A percentile compares a stretch with the other conserved stretches of the same genome.
These are phyloP conservation scores for Ennomos fuscantarius DNA, from an alignment of 2,888 invertebrate genomes.

Conservation along the genomic window DNA sequence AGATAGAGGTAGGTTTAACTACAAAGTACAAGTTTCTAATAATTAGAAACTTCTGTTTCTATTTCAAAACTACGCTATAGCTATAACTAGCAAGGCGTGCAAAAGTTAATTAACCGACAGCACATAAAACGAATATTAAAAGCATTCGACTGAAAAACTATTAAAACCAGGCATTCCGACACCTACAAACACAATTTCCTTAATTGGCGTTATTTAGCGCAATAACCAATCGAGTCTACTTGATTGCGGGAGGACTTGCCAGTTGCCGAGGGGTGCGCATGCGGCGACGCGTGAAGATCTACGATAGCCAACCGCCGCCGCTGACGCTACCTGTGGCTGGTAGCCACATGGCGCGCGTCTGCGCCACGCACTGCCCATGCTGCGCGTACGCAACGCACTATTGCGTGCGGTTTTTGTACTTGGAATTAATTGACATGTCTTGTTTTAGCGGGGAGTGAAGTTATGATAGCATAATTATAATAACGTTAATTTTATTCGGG, in stretches of 20 bases:
- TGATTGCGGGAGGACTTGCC: conserved; percentile 7
- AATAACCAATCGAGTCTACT: conserved; percentile 48
- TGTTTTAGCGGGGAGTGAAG: conserved; percentile 12
- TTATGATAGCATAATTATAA: too few relatives aligned
- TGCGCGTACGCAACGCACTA: conserved; percentile 36
- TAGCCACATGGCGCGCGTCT: conserved; percentile 61
- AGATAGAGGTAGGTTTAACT: too few relatives aligned
- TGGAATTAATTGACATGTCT: conserved; percentile 34
- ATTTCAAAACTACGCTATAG: too few relatives aligned
- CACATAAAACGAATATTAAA: not conserved
- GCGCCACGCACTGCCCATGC: conserved; percentile 19
- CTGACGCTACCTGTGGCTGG: conserved; percentile 41
- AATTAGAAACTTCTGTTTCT: too few relatives aligned
- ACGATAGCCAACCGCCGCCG: conserved; percentile 67
- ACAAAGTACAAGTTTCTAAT: too few relatives aligned
- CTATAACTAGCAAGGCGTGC: too few relatives aligned
- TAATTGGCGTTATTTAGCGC: conserved; percentile 50
- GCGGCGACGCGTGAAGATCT: conserved; percentile 74
- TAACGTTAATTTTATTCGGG: too few relatives aligned
- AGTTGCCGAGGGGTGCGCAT: conserved; percentile 52
- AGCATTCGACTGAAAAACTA: conserved; percentile 12
- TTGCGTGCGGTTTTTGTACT: conserved; percentile 36
- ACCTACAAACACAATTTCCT: conserved; percentile 34
- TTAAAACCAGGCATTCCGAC: conserved; percentile 24
- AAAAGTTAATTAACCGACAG: not conserved